Evolutionary conservation across 2,888 invertebrate genomes (phyloP).

Genomic region (Torymus aiolomorphi): DNA sequence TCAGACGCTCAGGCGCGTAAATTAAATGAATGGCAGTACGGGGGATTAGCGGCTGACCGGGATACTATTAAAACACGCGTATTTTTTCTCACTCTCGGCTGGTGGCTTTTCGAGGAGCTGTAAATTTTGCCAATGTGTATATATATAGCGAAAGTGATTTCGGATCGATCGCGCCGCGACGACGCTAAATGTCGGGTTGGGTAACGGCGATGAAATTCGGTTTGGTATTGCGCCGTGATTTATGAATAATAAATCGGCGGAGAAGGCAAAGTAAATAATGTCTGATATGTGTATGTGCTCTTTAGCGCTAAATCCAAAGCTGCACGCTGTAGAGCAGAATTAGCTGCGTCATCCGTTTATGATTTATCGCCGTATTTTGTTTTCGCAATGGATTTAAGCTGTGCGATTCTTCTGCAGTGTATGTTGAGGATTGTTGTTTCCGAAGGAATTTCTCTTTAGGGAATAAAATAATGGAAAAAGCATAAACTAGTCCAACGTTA

Average conservation of each 20-base stretch:
- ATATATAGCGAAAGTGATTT: no score
- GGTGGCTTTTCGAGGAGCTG: no score
- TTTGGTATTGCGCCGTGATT: neutral
- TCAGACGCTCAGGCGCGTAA: neutral
- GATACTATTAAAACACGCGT: no score
- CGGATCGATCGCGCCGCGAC: no score
- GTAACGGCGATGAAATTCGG: no score
- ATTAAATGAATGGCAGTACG: slow-evolving; percentile 12
- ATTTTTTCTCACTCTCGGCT: no score
- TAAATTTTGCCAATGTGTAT: no score
- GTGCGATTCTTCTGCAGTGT: neutral
- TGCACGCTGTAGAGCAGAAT: slow-evolving; percentile 13
- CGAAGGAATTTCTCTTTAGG: no score
- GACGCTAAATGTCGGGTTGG: no score
- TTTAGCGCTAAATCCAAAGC: slow-evolving; percentile 18
- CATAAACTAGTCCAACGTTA: no score
- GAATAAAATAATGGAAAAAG: no score
- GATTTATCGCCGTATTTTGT: slow-evolving; percentile 36
- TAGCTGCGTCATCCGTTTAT: slow-evolving; percentile 21
- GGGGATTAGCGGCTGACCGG: neutral
- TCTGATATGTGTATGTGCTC: slow-evolving; percentile 13
- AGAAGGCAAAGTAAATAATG: slow-evolving; percentile 26
- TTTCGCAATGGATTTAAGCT: slow-evolving; percentile 6
- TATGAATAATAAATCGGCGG: slow-evolving; percentile 23
- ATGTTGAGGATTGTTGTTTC: no score